Percentiles rank a stretch among this genome's conserved stretches.
Conservation (phyloP, 2,888 invertebrate species). For the Lymantria dispar region DNA sequence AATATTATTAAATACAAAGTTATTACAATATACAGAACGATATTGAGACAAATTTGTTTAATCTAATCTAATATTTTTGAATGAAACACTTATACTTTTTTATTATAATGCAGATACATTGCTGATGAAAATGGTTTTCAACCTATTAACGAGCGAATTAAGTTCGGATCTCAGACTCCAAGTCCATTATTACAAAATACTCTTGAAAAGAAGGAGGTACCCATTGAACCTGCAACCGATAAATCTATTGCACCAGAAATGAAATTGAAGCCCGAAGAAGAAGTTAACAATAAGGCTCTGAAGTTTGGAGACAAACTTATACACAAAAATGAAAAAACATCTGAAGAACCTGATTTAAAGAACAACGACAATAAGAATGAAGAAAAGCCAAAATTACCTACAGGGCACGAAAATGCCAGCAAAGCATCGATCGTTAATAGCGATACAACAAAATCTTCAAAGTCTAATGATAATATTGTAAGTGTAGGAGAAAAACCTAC, state of each 20-base stretch:
- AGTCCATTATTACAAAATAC: constrained; percentile 3
- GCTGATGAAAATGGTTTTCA: constrained; percentile 89
- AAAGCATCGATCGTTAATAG: background rate
- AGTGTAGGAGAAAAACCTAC: background rate
- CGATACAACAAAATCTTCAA: too few species aligned
- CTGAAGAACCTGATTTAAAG: background rate
- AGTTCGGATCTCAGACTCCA: constrained; percentile 50
- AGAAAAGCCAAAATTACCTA: background rate
- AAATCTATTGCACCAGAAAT: constrained; percentile 7
- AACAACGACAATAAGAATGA: background rate
- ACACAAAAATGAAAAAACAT: background rate
- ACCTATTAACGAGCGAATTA: constrained; percentile 85
- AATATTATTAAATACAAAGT: too few species aligned
- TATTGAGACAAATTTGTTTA: too few species aligned
- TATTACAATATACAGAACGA: too few species aligned
- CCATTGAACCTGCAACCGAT: background rate
- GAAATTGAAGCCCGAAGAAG: background rate
- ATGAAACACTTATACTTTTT: too few species aligned
- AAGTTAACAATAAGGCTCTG: constrained; percentile 1
- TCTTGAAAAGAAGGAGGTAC: background rate
- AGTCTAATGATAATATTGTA: background rate
- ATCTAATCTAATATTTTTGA: too few species aligned
- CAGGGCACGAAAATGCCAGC: background rate
- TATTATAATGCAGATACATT: constrained; percentile 73
- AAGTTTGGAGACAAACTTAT: constrained; percentile 7